Percentiles rank a stretch among this genome's conserved stretches.
Evolutionary conservation across 2,888 invertebrate species (phyloP).

Genomic region (Tipula unca): DNA sequence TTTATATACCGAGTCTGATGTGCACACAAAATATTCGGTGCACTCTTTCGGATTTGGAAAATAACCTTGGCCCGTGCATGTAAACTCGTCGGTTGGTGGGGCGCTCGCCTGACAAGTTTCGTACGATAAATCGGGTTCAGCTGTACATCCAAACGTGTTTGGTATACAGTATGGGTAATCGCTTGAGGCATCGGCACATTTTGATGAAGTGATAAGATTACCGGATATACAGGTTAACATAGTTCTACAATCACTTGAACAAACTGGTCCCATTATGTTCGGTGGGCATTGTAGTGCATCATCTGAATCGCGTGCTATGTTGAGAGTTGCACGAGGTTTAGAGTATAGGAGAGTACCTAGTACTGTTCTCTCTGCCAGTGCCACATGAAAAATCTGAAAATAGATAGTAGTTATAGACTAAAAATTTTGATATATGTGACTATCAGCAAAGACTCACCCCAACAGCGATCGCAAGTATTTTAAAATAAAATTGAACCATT

Average conservation of each 20-base stretch:
- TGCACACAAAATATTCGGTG: not conserved
- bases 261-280: too few relatives aligned
- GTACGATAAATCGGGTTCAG: not conserved
- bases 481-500: not conserved
- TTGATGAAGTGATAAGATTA: not conserved
- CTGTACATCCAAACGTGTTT: not conserved
- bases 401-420: not conserved
- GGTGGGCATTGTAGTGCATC: too few relatives aligned
- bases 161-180: not conserved
- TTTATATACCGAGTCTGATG: not conserved
- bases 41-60: not conserved
- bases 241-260: not conserved
- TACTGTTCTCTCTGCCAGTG: not conserved
- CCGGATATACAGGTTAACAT: not conserved
- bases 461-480: not conserved
- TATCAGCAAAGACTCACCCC: not conserved
- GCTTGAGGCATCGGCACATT: not conserved
- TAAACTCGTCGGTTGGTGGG: not conserved
- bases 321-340: not conserved
- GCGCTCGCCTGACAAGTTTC: not conserved
- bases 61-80: not conserved
- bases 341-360: not conserved
- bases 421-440: not conserved
- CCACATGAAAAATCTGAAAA: not conserved
- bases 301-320: too few relatives aligned